A percentile compares a stretch with the other conserved stretches of the same genome.
Evolutionary conservation across 2,888 invertebrate species (phyloP).

Genomic region (Drosophila hamatofila): DNA sequence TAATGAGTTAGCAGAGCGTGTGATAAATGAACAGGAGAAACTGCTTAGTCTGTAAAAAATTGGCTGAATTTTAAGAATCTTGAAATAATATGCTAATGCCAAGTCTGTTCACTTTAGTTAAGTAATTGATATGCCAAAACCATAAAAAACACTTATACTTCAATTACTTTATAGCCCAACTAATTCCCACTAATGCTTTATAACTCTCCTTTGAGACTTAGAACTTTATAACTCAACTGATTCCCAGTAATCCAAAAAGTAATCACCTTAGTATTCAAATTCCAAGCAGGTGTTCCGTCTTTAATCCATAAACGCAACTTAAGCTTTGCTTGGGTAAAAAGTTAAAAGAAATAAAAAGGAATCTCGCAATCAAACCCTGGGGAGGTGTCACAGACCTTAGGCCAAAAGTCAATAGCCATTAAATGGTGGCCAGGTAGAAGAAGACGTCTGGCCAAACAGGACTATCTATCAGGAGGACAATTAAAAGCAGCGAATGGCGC

Average conservation of each 20-base stretch:
- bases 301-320: slow-evolving; percentile 48
- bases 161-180: background rate
- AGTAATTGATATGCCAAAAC: background rate
- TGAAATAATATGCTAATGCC: background rate
- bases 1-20: background rate
- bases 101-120: background rate
- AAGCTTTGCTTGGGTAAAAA: slow-evolving; percentile 24
- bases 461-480: slow-evolving; percentile 66
- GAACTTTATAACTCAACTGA: slow-evolving; percentile 9
- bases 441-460: slow-evolving; percentile 24
- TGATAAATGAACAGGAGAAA: background rate
- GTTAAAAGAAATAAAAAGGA: background rate
- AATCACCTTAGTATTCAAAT: slow-evolving; percentile 1
- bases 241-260: slow-evolving; percentile 12
- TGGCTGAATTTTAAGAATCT: background rate
- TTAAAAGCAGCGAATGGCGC: slow-evolving; percentile 66
- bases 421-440: slow-evolving; percentile 17
- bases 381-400: slow-evolving; percentile 34
- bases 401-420: slow-evolving; percentile 58
- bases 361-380: slow-evolving; percentile 23
- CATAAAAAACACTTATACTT: background rate
- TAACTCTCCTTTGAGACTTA: slow-evolving; percentile 9
- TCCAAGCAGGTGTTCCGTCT: slow-evolving; percentile 10
- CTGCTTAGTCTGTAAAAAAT: background rate
- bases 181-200: background rate